A percentile compares a stretch with the other conserved stretches of the same genome.
Conservation (phyloP, 2,888 invertebrate species). For the Sylvicola cinctus region DNA sequence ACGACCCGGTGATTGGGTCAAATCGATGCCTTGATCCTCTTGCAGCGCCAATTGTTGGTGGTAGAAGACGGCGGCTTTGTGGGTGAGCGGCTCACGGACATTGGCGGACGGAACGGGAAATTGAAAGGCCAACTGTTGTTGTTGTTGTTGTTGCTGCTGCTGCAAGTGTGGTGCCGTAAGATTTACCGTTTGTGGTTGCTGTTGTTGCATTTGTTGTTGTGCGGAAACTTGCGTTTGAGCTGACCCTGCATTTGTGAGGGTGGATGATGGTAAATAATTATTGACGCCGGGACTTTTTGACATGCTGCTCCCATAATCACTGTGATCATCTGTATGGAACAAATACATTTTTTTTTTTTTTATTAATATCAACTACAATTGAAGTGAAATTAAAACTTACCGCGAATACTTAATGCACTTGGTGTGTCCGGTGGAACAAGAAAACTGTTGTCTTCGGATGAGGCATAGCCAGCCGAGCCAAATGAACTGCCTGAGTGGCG, state of each 20-base stretch:
- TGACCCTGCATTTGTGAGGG: background rate
- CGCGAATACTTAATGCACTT: slow-evolving; percentile 23
- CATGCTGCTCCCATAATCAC: slow-evolving; percentile 39
- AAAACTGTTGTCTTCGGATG: slow-evolving; percentile 46
- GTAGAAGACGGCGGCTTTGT: slow-evolving; percentile 58
- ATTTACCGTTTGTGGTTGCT: slow-evolving; percentile 16
- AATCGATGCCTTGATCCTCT: slow-evolving; percentile 75
- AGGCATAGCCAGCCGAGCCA: slow-evolving; percentile 57
- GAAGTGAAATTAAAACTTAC: slow-evolving; percentile 9
- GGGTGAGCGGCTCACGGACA: slow-evolving; percentile 39
- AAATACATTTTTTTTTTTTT: slow-evolving; percentile 11
- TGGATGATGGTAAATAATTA: background rate
- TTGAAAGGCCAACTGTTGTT: slow-evolving; percentile 32
- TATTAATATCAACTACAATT: no score
- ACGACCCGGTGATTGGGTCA: slow-evolving; percentile 81
- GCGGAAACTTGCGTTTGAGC: no score
- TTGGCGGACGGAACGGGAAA: slow-evolving; percentile 40
- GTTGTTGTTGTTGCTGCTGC: no score
- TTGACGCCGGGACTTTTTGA: slow-evolving; percentile 8
- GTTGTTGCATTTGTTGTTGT: no score
- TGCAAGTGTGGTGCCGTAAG: slow-evolving; percentile 37
- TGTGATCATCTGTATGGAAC: slow-evolving; percentile 35
- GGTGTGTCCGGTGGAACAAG: slow-evolving; percentile 33
- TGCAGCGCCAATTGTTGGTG: slow-evolving; percentile 64
- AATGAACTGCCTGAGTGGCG: slow-evolving; percentile 65